Evolutionary conservation across 53 echinoderm and acorn worm genomes (phyloP).

Genomic region (Glandiceps talaboti): DNA sequence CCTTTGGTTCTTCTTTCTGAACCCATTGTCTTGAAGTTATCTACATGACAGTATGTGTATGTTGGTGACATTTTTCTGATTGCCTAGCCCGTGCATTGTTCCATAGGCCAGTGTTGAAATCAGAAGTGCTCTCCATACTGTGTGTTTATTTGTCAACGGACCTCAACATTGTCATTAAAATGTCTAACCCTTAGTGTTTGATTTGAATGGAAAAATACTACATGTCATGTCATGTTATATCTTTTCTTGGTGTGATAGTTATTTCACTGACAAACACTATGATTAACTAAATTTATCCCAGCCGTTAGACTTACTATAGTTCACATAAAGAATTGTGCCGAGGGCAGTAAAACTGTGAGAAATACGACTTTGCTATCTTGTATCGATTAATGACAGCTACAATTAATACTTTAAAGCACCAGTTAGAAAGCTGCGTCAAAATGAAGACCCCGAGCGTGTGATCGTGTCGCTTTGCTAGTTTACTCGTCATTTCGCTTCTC

Average conservation of each 20-base stretch:
- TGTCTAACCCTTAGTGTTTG: neutral
- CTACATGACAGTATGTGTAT: no score
- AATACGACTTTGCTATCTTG: neutral
- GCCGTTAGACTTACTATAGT: neutral
- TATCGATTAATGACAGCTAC: neutral
- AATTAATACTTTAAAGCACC: neutral
- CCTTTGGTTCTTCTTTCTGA: no score
- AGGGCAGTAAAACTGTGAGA: neutral
- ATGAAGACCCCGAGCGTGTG: neutral
- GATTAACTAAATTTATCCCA: neutral
- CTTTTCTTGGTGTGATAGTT: neutral
- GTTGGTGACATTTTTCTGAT: no score
- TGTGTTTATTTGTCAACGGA: neutral
- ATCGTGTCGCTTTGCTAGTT: neutral
- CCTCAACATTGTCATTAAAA: neutral
- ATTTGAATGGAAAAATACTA: no score
- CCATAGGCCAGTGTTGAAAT: neutral
- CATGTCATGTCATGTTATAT: neutral
- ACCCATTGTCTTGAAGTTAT: no score
- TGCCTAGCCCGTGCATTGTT: no score
- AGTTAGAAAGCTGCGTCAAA: neutral
- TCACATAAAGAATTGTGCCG: neutral
- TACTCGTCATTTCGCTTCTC: neutral
- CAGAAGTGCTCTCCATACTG: neutral
- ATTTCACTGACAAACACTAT: neutral